Evolutionary conservation across 1,140 invertebrate genomes (phyloP), one percentile per base, ranked within the genome.

Genomic region (Sinella curviseta): DNA sequence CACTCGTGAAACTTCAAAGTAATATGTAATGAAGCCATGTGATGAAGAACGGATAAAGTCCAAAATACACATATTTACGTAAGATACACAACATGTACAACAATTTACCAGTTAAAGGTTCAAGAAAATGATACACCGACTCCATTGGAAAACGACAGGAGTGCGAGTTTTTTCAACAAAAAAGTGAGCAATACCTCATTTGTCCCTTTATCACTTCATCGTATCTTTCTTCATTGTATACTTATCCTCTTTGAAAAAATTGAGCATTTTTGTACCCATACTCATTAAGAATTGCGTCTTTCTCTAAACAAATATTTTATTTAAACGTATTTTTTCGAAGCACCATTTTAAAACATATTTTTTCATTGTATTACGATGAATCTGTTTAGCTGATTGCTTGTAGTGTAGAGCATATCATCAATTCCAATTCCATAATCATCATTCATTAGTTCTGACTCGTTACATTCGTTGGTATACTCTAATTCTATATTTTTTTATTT

Each of bases 131-230:
- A 4, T 48, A 48, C 17, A 48, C 39, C 17, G 17, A n/a, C n/a
- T n/a, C n/a, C n/a, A 8, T 8, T 48, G 17, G 17, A 8, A 48
- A 17, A 48, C 39, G 17, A 48, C 39, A 48, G 39, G 17, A 4
- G 39, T 4, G 39, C 17, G 4, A 48, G 4, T 17, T 48, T 17
- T 48, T n/a, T n/a, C n/a, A n/a, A n/a, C n/a, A n/a, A n/a, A n/a
- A n/a, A n/a, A n/a, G n/a, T n/a, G n/a, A 48, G 39, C 55, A 73
- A 33, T 73, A 55, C 76, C 77, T 80, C 79, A 80, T 80, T 80
- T 76, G 74, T 80, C 76, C 57, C 74, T 80, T 80, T 82, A 80
- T 80, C 78, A 82, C 81, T 77, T 80, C 78, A 82, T 80, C 81
- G 48, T 82, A 74, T 82, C 81, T 67, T 77, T 76, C 54, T 65